Evolutionary conservation across 2,888 invertebrate species (phyloP).

Genomic region (Onthophagus sagittarius): DNA sequence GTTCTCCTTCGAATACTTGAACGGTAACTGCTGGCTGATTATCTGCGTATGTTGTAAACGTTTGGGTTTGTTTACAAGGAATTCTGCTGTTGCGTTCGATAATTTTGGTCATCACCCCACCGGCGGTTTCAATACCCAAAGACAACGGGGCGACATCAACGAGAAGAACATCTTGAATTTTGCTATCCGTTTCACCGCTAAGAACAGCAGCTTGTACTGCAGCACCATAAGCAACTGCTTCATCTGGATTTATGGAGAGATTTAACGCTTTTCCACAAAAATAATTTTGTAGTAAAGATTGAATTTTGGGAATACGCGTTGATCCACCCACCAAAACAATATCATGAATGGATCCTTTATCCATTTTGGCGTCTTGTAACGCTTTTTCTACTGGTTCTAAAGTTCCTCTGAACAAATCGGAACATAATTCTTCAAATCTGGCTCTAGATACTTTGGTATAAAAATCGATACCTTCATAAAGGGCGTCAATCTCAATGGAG

Average conservation of each 20-base stretch:
- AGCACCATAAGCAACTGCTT: conserved; percentile 90
- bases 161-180: conserved; percentile 68
- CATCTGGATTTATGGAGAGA: conserved; percentile 88
- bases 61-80: conserved; percentile 71
- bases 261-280: conserved; percentile 82
- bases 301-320: conserved; percentile 79
- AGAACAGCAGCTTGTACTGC: conserved; percentile 77
- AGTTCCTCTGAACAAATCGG: conserved; percentile 77
- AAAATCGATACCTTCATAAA: conserved; percentile 86
- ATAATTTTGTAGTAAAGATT: conserved; percentile 52
- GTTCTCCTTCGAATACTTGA: conserved; percentile 81
- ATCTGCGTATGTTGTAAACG: conserved; percentile 88
- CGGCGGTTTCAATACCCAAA: conserved; percentile 78
- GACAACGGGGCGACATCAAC: conserved; percentile 78
- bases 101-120: conserved; percentile 60
- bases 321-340: conserved; percentile 88
- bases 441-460: conserved; percentile 81
- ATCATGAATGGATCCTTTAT: conserved; percentile 74
- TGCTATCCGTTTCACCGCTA: too few relatives aligned
- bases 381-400: conserved; percentile 77
- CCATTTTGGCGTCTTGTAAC: conserved; percentile 53
- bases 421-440: conserved; percentile 85
- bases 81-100: conserved; percentile 67
- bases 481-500: conserved; percentile 82
- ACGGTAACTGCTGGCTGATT: conserved; percentile 89